A percentile compares a stretch with the other conserved stretches of the same genome.
Evolutionary conservation across 2,113 vertebrate genomes (phyloP).

Genomic region (Synchiropus splendidus): DNA sequence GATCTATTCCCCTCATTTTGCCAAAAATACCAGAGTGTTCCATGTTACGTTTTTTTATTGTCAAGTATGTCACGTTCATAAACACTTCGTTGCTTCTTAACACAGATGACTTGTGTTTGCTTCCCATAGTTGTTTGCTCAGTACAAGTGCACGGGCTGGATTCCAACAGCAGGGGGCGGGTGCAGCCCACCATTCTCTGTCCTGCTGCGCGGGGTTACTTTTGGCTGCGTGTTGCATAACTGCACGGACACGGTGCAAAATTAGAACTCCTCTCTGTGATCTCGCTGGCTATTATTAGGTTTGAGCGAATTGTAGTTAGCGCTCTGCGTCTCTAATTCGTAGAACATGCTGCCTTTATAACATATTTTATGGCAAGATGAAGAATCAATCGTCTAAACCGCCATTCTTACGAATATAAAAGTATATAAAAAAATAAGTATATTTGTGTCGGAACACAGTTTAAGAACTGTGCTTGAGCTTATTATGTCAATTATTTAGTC

Average conservation of each 20-base stretch:
- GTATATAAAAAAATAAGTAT: no score
- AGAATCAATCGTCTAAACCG: no score
- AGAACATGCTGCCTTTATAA: no score
- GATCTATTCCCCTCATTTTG: constrained; percentile 29
- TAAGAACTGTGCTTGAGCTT: no score
- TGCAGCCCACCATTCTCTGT: constrained; percentile 11
- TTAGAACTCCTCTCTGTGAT: constrained; percentile 17
- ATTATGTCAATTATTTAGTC: no score
- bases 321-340: no score
- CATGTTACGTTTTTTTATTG: constrained; percentile 52
- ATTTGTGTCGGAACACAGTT: no score
- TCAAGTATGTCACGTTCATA: constrained; percentile 57
- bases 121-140: neutral
- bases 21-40: constrained; percentile 21
- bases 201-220: constrained; percentile 43
- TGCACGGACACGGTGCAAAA: constrained; percentile 29
- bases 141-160: neutral
- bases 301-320: constrained; percentile 19
- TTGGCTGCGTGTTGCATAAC: constrained; percentile 53
- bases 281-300: constrained; percentile 1
- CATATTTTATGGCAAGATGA: no score
- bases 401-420: no score
- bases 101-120: neutral
- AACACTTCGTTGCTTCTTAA: constrained; percentile 59
- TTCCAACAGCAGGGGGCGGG: constrained; percentile 31